A percentile compares a stretch with the other conserved stretches of the same genome.
Conservation (phyloP, 2,113 vertebrate species). For the Camelus dromedarius region DNA sequence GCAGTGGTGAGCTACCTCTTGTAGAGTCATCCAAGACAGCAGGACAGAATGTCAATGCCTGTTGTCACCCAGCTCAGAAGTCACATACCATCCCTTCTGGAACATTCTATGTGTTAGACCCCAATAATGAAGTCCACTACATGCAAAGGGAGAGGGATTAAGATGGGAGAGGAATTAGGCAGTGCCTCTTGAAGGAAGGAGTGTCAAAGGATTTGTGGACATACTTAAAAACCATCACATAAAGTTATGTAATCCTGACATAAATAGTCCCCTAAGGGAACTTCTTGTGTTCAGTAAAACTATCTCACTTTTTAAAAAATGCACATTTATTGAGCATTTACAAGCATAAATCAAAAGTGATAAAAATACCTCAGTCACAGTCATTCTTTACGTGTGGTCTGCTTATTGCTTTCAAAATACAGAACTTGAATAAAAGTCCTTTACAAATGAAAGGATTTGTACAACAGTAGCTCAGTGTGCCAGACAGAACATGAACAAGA, state of each 20-base stretch:
- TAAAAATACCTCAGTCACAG: constrained; percentile 14
- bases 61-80: not conserved
- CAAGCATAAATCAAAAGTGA: constrained; percentile 7
- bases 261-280: not conserved
- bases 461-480: not conserved
- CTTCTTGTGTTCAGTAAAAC: not conserved
- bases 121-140: not conserved
- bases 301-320: not conserved
- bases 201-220: not conserved
- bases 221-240: not conserved
- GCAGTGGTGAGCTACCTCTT: not conserved
- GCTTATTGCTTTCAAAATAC: constrained; percentile 12
- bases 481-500: not conserved
- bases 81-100: not conserved
- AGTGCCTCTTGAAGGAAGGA: not conserved
- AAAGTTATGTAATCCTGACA: not conserved
- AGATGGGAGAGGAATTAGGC: not conserved
- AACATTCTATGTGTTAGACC: not conserved
- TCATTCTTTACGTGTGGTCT: not conserved
- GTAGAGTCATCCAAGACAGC: not conserved
- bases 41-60: not conserved
- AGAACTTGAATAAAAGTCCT: not conserved
- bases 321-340: not conserved
- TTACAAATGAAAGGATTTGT: not conserved
- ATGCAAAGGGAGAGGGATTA: not conserved